Evolutionary conservation across 2,888 invertebrate genomes (phyloP).

Genomic region (Myopa testacea): DNA sequence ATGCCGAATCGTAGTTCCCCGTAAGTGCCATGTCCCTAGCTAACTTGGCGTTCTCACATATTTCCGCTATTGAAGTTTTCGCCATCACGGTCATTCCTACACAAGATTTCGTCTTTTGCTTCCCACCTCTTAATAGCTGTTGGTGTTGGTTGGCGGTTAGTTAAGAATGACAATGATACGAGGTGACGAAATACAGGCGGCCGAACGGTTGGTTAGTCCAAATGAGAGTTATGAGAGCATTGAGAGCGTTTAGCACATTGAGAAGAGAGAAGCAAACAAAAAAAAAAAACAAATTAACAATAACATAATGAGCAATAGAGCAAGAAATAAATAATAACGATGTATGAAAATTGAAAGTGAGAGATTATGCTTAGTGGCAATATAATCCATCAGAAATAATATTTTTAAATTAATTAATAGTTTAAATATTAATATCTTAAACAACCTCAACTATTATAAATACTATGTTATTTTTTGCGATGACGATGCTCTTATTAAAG

Average conservation of each 20-base stretch:
- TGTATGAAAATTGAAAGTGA: constrained; percentile 34
- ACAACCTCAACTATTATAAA: too few relatives aligned
- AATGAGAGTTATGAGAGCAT: background rate
- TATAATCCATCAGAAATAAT: too few relatives aligned
- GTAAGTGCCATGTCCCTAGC: constrained; percentile 95
- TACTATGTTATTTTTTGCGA: too few relatives aligned
- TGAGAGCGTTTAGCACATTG: background rate
- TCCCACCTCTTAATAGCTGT: constrained; percentile 68
- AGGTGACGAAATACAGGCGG: background rate
- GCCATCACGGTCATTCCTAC: constrained; percentile 83
- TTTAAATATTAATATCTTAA: too few relatives aligned
- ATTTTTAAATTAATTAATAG: too few relatives aligned
- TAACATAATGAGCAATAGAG: background rate
- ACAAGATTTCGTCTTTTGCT: constrained; percentile 68
- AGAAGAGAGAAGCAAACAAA: constrained; percentile 2
- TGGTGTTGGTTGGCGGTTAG: background rate
- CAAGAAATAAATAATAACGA: background rate
- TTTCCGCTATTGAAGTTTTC: constrained; percentile 85
- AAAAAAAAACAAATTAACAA: constrained; percentile 4
- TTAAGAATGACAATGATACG: background rate
- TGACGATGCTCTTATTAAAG: too few relatives aligned
- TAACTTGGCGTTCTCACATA: constrained; percentile 93
- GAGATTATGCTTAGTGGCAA: constrained; percentile 1
- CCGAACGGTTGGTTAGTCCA: background rate
- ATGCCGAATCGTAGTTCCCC: constrained; percentile 95